Evolutionary conservation across 2,888 invertebrate species (phyloP), one percentile per base, ranked within the genome.

Genomic region (Cosmorhoe ocellata): DNA sequence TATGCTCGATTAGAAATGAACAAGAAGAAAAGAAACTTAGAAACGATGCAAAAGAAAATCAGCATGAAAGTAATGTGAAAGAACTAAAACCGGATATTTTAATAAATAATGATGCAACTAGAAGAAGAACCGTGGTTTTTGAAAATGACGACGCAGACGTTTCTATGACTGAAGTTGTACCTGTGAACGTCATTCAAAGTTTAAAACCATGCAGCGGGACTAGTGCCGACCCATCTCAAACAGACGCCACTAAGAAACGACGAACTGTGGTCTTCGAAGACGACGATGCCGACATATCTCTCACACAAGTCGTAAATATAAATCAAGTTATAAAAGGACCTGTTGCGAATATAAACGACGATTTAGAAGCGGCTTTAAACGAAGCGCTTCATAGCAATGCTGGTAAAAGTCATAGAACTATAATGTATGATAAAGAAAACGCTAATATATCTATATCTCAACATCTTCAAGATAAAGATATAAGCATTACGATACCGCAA

Each of bases 91-190:
- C 3, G 2, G 38, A 38, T 37, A 9, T 12, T 42, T 31, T 31
- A 1, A 12, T 11, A 37, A n/a, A n/a, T n/a, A 31, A 30, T 10
- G 18, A 41, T 27, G 22, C n/a, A 0, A 47, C 51, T 26, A 64
- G 54, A 40, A 58, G 58, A 32, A 52, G n/a, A 22, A 63, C 65
- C 8, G 48, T 64, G 5, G 42, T 66, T 0, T 61, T 59, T 43
- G 58, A 63, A 22, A 46, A 61, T 12, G 58, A 64, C 3, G 51
- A 57, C 0, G 62, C 54, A 0, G 56, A 74, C 49, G 57, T 71
- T n/a, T 71, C 74, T n/a, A 51, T 71, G 11, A 69, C 69, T 9
- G 59, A 69, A 61, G 59, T 56, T n/a, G 50, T 68, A 6, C 43
- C 64, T n/a, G 40, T 37, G n/a, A 64, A 65, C 27, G 34, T 59